Conservation (phyloP, 2,888 invertebrate genomes). For the Himalopsyche anomala region DNA sequence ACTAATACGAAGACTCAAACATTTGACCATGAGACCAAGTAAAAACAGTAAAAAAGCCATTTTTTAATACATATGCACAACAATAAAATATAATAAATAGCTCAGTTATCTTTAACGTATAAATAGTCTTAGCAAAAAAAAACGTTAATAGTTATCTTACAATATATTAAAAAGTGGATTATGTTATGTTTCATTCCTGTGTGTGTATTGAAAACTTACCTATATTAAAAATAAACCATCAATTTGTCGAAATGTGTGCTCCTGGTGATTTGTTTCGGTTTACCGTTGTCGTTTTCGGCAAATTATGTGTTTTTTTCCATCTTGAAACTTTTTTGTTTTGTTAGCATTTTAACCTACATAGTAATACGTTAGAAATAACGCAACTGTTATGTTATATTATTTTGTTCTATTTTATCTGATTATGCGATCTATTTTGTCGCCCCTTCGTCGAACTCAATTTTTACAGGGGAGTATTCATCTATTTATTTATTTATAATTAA, state of each 20-base stretch:
- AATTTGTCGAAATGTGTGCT: conserved; percentile 59
- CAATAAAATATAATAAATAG: no score
- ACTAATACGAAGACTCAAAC: no score
- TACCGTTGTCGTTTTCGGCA: conserved; percentile 58
- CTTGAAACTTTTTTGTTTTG: conserved; percentile 53
- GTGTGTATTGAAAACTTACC: not conserved
- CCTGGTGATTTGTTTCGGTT: conserved; percentile 53
- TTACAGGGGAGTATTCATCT: conserved; percentile 9
- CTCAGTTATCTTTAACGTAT: no score
- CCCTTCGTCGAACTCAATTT: conserved; percentile 38
- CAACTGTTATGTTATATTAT: conserved; percentile 57
- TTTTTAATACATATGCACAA: no score
- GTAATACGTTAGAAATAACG: conserved; percentile 45
- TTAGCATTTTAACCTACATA: conserved; percentile 49
- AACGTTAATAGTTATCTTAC: no score
- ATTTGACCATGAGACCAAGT: no score
- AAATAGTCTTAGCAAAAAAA: no score
- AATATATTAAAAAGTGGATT: not conserved
- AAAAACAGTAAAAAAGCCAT: no score
- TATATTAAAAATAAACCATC: conserved; percentile 53
- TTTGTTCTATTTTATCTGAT: conserved; percentile 47
- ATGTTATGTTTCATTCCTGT: not conserved
- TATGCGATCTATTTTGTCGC: conserved; percentile 60
- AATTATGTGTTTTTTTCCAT: conserved; percentile 55
- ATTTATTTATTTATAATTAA: not conserved